Percentiles rank a stretch among this genome's conserved stretches.
Conservation (phyloP, 1,140 invertebrate genomes). For the Diorhabda elongata region DNA sequence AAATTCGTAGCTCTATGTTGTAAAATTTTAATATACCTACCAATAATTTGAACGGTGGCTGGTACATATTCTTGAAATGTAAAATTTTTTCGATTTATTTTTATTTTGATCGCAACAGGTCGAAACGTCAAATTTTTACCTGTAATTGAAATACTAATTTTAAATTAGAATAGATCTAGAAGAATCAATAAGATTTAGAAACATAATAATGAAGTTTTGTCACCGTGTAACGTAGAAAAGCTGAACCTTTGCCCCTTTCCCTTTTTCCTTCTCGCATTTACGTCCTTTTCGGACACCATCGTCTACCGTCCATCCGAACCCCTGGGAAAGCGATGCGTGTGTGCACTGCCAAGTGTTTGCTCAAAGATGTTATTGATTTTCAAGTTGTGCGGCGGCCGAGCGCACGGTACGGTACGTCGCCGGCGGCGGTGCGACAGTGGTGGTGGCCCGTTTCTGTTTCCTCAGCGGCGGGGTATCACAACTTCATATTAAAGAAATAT, state of each 20-base stretch:
- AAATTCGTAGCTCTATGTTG: no score
- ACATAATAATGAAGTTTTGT: neutral
- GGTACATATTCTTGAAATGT: no score
- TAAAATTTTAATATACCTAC: no score
- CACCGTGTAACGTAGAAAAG: conserved; percentile 4
- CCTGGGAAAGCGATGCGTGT: conserved; percentile 44
- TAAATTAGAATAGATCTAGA: no score
- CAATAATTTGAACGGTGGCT: no score
- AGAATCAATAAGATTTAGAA: no score
- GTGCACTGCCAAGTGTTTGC: conserved; percentile 48
- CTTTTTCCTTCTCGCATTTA: neutral
- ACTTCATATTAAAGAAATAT: neutral
- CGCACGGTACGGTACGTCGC: conserved; percentile 28
- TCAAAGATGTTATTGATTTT: conserved; percentile 49
- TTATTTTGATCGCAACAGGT: no score
- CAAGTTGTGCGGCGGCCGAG: conserved; percentile 39
- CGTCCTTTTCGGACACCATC: conserved; percentile 12
- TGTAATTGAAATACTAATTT: no score
- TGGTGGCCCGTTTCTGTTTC: neutral
- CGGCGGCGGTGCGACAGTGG: conserved; percentile 22
- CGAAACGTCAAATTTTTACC: no score
- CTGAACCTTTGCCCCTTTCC: conserved; percentile 6
- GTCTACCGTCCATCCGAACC: conserved; percentile 26
- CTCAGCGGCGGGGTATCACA: conserved; percentile 3
- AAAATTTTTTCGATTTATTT: no score